Evolutionary conservation across 2,113 vertebrate genomes (phyloP).

Genomic region (Triplophysa siluroides): DNA sequence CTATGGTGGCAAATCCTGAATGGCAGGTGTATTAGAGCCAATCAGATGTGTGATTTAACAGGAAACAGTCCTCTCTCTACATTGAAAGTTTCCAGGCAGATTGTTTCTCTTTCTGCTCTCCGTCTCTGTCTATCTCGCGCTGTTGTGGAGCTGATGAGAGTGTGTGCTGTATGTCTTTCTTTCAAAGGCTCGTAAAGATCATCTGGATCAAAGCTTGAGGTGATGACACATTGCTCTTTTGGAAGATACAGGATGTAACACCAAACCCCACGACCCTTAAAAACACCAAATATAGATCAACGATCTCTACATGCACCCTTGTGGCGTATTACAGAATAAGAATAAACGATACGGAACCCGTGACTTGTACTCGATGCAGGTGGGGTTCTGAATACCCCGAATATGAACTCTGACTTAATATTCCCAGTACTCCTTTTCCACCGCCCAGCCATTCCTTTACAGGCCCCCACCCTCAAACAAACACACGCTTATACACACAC

Average conservation of each 20-base stretch:
- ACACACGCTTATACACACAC: not conserved
- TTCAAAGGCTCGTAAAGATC: conserved; percentile 48
- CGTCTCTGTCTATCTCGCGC: conserved; percentile 46
- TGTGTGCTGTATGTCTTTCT: conserved; percentile 41
- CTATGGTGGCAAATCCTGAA: conserved; percentile 2
- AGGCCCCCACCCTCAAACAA: not conserved
- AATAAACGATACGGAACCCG: not conserved
- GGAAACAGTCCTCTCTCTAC: conserved; percentile 45
- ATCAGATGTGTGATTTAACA: not conserved
- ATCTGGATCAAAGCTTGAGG: conserved; percentile 55
- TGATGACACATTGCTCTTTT: conserved; percentile 30
- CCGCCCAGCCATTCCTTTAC: conserved; percentile 3
- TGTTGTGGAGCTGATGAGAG: conserved; percentile 64
- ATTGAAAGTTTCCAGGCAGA: conserved; percentile 63
- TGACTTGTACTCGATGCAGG: not conserved
- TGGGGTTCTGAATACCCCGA: not conserved
- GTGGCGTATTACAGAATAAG: not conserved
- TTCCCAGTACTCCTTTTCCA: conserved; percentile 16
- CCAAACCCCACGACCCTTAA: not conserved
- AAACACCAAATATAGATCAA: conserved; percentile 26
- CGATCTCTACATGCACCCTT: not conserved
- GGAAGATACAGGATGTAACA: conserved; percentile 17
- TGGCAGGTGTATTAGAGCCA: conserved; percentile 39
- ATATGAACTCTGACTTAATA: conserved; percentile 18
- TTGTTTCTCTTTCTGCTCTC: not conserved